Evolutionary conservation across 2,888 invertebrate genomes (phyloP).

Genomic region (Callyntrura sp.): DNA sequence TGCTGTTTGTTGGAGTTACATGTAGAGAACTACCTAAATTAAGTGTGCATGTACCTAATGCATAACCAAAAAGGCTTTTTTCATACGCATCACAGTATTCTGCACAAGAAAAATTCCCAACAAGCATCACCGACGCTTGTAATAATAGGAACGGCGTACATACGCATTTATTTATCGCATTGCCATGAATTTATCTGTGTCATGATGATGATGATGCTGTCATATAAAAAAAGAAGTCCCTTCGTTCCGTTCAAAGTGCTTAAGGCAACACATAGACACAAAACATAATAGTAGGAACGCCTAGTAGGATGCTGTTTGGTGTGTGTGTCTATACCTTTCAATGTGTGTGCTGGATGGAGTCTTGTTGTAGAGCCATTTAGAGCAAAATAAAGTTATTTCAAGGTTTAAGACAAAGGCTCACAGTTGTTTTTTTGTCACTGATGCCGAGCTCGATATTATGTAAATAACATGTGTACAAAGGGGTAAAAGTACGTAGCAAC

Average conservation of each 20-base stretch:
- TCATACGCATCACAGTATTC: background rate
- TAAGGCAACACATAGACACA: too few relatives aligned
- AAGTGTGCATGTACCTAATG: too few relatives aligned
- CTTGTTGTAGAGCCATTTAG: background rate
- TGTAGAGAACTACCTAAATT: too few relatives aligned
- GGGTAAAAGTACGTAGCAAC: constrained; percentile 11
- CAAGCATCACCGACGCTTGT: too few relatives aligned
- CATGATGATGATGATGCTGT: constrained; percentile 51
- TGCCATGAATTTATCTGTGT: constrained; percentile 60
- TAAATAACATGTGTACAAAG: too few relatives aligned
- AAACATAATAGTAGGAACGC: too few relatives aligned
- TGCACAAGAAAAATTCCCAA: background rate
- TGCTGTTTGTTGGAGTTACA: too few relatives aligned
- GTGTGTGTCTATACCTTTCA: too few relatives aligned
- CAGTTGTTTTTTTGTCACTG: background rate
- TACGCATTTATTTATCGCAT: constrained; percentile 33
- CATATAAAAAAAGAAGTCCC: constrained; percentile 32
- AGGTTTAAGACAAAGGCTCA: constrained; percentile 14
- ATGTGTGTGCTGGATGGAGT: too few relatives aligned
- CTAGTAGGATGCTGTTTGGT: too few relatives aligned
- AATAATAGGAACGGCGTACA: background rate
- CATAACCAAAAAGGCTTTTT: too few relatives aligned
- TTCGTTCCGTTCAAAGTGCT: constrained; percentile 10
- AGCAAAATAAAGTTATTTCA: constrained; percentile 11
- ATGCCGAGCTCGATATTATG: background rate